Evolutionary conservation across 92 coral and sea anemone genomes (phyloP).

Genomic region (Bergia sp.): DNA sequence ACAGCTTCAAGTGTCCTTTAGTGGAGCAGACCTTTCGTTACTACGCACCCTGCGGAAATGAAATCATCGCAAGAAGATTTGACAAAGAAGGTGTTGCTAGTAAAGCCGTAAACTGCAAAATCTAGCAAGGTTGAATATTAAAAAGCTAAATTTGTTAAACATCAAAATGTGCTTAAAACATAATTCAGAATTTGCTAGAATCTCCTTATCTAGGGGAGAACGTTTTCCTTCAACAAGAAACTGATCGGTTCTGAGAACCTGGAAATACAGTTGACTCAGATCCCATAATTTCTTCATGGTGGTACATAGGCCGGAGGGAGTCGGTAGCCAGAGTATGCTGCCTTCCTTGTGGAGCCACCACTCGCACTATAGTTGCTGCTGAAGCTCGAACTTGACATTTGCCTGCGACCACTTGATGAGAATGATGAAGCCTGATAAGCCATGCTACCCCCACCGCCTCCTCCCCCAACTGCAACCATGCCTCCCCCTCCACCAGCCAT

Average conservation of each 20-base stretch:
- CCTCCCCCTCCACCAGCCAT: constrained; percentile 39
- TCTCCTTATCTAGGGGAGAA: background rate
- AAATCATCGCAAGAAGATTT: constrained; percentile 10
- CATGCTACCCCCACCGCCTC: constrained; percentile 49
- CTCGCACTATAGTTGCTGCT: constrained; percentile 62
- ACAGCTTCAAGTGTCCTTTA: background rate
- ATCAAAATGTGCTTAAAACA: background rate
- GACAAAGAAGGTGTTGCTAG: constrained; percentile 1
- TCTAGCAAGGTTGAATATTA: background rate
- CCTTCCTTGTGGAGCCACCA: constrained; percentile 64
- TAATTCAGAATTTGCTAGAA: background rate
- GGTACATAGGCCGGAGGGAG: constrained; percentile 99
- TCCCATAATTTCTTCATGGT: constrained; percentile 60
- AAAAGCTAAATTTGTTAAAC: background rate
- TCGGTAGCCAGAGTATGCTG: constrained; percentile 88
- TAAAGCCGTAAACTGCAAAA: background rate
- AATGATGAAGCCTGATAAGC: constrained; percentile 88
- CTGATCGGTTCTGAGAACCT: background rate
- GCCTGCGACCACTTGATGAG: constrained; percentile 34
- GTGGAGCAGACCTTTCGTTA: background rate
- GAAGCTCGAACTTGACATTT: constrained; percentile 52
- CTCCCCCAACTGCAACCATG: constrained; percentile 53
- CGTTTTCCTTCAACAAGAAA: background rate
- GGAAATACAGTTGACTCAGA: background rate
- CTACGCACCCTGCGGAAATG: background rate